Base-by-base conservation (phyloP, 2,888 invertebrate genomes). In the Heteromurus nitidus region DNA sequence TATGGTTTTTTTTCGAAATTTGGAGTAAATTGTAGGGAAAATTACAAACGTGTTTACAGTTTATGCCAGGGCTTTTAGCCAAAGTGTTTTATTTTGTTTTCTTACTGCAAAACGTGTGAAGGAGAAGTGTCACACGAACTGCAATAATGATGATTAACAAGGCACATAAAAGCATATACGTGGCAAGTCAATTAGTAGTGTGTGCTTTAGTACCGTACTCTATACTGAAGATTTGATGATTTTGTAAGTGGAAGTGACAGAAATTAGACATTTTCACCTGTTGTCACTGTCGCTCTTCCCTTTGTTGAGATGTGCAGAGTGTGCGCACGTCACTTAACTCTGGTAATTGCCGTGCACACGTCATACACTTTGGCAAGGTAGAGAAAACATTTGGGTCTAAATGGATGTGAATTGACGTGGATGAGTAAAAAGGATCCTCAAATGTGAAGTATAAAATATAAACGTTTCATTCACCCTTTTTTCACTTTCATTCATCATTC, bases 241-340 rank as follows among this genome's bases (percentile, higher is more conserved):
- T 36, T 36, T 36, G 36, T 36, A 36, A 60, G 60, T 36, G 36
- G 16, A 60, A 36, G 42, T 67, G 44, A 67, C 67, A 16, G 26
- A 67, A 67, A 64, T 36, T 64, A 18, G 42, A 22, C 18, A 36
- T 18, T 53, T 53, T 53, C 20, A 22, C n/a, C 9, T 44, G 2
- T 44, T 2, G 2, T 44, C n/a, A n/a, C n/a, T n/a, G n/a, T n/a
- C n/a, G n/a, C n/a, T n/a, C n/a, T n/a, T n/a, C n/a, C n/a, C n/a
- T n/a, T n/a, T n/a, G n/a, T n/a, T n/a, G n/a, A n/a, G n/a, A n/a
- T n/a, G n/a, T n/a, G n/a, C n/a, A n/a, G n/a, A n/a, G n/a, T n/a
- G n/a, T n/a, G n/a, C n/a, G n/a, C n/a, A n/a, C n/a, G n/a, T n/a
- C n/a, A n/a, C n/a, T n/a, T n/a, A n/a, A n/a, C n/a, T n/a, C n/a